phyloP scores from a whole-genome alignment of 2,888 invertebrate genomes.

The Leucophenga montana region DNA sequence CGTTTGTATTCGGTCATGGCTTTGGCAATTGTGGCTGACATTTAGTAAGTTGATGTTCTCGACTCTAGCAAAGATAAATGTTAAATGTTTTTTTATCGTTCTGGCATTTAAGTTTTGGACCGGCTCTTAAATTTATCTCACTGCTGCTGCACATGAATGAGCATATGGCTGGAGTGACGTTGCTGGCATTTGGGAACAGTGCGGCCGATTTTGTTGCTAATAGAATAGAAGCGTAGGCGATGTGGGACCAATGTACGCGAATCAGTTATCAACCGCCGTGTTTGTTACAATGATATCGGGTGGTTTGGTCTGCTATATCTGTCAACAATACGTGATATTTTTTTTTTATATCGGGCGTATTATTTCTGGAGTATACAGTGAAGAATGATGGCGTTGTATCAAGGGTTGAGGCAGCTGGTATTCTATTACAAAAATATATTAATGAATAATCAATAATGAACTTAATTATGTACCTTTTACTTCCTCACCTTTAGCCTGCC shows the following conservation, averaged over 20 bases:
- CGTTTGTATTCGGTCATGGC: not conserved
- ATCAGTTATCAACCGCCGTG: not conserved
- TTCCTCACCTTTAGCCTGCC: not conserved
- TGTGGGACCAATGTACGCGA: not conserved
- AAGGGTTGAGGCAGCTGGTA: not conserved
- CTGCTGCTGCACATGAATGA: constrained; percentile 7
- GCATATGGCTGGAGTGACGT: constrained; percentile 15
- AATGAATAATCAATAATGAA: too few relatives aligned
- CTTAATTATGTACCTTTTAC: too few relatives aligned
- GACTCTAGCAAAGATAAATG: too few relatives aligned
- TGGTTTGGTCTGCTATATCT: not conserved
- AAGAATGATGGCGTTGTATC: not conserved
- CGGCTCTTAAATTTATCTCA: constrained; percentile 1
- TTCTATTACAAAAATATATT: too few relatives aligned
- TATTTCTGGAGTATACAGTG: not conserved
- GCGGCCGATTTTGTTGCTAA: not conserved
- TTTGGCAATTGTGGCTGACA: not conserved
- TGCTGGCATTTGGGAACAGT: constrained; percentile 16
- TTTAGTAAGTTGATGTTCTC: not conserved
- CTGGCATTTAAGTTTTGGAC: constrained; percentile 1
- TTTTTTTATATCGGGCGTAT: not conserved
- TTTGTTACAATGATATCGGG: constrained; percentile 1
- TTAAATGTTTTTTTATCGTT: too few relatives aligned
- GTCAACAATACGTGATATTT: too few relatives aligned
- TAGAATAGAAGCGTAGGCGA: not conserved